Evolutionary conservation across 1,140 invertebrate genomes (phyloP).

Genomic region (Macrocentrus cingulum): DNA sequence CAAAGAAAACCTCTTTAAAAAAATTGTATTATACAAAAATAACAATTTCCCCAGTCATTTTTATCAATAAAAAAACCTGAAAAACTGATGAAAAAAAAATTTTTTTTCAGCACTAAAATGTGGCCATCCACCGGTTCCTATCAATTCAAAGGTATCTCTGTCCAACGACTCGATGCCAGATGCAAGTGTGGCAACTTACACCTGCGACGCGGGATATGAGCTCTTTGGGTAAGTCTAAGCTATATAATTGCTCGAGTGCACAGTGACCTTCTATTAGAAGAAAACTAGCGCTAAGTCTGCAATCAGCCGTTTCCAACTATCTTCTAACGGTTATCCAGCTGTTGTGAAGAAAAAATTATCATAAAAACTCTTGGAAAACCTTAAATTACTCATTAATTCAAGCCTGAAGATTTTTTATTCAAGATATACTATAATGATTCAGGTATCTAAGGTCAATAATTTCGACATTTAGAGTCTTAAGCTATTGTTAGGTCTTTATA

Average conservation of each 20-base stretch:
- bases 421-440: no score
- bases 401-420: no score
- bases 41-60: no score
- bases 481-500: no score
- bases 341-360: background rate
- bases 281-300: slow-evolving; percentile 17
- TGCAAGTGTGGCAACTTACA: slow-evolving; percentile 73
- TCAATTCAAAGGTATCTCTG: slow-evolving; percentile 72
- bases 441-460: no score
- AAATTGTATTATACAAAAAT: slow-evolving; percentile 1
- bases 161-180: slow-evolving; percentile 57
- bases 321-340: background rate
- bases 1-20: no score
- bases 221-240: slow-evolving; percentile 62
- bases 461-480: no score
- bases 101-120: slow-evolving; percentile 59
- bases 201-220: slow-evolving; percentile 82
- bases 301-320: slow-evolving; percentile 21
- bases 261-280: slow-evolving; percentile 44
- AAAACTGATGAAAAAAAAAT: slow-evolving; percentile 7
- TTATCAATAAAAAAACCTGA: background rate
- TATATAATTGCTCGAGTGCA: background rate
- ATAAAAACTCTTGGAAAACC: no score
- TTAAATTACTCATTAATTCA: no score
- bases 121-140: slow-evolving; percentile 79